Conservation (phyloP, 1,140 invertebrate genomes). For the Dendroctonus ponderosae region DNA sequence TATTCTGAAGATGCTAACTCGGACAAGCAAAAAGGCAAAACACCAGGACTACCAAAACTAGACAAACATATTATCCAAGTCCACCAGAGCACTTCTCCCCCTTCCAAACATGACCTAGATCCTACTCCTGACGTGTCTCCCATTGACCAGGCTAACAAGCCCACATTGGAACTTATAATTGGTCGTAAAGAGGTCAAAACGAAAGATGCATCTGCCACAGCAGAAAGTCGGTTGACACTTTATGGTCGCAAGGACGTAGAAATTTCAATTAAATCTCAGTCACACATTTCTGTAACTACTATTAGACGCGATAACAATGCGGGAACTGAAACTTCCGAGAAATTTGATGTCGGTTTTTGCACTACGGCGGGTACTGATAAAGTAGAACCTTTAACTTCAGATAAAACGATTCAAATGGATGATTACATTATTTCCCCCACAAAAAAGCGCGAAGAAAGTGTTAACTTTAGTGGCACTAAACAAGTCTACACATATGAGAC, state of each 20-base stretch:
- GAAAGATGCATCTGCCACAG: slow-evolving; percentile 53
- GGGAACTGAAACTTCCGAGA: slow-evolving; percentile 52
- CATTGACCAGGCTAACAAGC: slow-evolving; percentile 13
- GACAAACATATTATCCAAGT: slow-evolving; percentile 26
- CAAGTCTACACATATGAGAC: slow-evolving; percentile 54
- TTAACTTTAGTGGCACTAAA: slow-evolving; percentile 55
- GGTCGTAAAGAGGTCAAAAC: slow-evolving; percentile 56
- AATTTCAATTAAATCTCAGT: slow-evolving; percentile 56
- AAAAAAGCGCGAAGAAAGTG: slow-evolving; percentile 53
- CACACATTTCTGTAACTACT: slow-evolving; percentile 55
- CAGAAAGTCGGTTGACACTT: slow-evolving; percentile 54
- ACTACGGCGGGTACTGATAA: slow-evolving; percentile 45
- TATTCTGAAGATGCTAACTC: neutral
- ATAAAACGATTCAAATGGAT: slow-evolving; percentile 17
- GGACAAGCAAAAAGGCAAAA: neutral
- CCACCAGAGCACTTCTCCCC: slow-evolving; percentile 51
- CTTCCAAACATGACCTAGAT: slow-evolving; percentile 27
- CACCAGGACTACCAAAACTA: neutral
- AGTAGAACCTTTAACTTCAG: slow-evolving; percentile 6
- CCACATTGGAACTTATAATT: slow-evolving; percentile 54
- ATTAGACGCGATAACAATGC: slow-evolving; percentile 47
- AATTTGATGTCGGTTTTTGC: slow-evolving; percentile 51
- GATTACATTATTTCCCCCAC: slow-evolving; percentile 48
- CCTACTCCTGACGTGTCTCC: slow-evolving; percentile 32
- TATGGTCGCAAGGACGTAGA: slow-evolving; percentile 54